phyloP scores from a whole-genome alignment of 2,113 vertebrate species.

The Chaetura pelagica region DNA sequence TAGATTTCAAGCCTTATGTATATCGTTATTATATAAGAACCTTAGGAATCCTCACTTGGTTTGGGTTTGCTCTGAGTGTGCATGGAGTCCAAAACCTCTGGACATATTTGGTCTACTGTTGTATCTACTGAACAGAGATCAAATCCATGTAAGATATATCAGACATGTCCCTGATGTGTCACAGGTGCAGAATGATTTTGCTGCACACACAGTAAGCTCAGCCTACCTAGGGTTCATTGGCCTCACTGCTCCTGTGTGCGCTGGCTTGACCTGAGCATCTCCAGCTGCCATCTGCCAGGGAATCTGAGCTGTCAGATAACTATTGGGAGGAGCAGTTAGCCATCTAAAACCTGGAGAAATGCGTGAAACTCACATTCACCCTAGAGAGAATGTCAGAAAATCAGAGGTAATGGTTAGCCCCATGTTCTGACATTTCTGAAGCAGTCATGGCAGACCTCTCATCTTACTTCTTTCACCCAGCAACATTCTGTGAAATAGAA shows the following conservation, averaged over 20 bases:
- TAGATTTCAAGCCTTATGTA: background rate
- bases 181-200: background rate
- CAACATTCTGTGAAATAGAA: background rate
- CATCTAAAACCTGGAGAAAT: background rate
- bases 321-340: background rate
- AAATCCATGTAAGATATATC: background rate
- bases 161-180: background rate
- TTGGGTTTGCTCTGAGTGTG: background rate
- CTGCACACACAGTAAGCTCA: background rate
- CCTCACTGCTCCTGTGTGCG: background rate
- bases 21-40: background rate
- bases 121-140: background rate
- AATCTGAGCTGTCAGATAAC: background rate
- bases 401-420: background rate
- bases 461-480: background rate
- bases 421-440: background rate
- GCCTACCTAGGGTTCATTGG: background rate
- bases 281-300: background rate
- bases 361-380: background rate
- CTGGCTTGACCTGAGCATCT: background rate
- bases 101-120: background rate
- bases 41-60: background rate
- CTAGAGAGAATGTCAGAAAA: background rate
- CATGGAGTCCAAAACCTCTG: background rate
- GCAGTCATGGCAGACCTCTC: background rate